These are phyloP conservation scores for Epistrophe grossulariae DNA, from an alignment of 2,888 invertebrate genomes.

Conservation along the genomic window DNA sequence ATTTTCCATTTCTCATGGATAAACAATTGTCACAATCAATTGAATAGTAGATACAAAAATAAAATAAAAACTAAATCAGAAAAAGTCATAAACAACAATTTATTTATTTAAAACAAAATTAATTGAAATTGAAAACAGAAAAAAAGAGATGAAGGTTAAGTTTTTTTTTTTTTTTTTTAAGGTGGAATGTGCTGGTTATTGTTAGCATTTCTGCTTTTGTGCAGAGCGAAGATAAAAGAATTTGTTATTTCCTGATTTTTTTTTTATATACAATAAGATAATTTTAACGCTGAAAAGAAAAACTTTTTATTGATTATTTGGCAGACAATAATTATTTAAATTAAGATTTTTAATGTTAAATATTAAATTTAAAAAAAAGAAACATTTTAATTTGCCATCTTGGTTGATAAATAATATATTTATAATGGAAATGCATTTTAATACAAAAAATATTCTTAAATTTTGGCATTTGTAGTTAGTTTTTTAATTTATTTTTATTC, in stretches of 20 bases:
- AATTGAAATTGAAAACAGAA: not conserved
- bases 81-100: not conserved
- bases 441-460: too few relatives aligned
- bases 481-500: too few relatives aligned
- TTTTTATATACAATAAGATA: too few relatives aligned
- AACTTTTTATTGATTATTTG: too few relatives aligned
- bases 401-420: too few relatives aligned
- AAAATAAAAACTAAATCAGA: slow-evolving; percentile 19
- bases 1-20: slow-evolving; percentile 31
- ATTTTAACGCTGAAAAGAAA: too few relatives aligned
- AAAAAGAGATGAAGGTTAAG: not conserved
- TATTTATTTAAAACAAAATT: not conserved
- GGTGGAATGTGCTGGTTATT: slow-evolving; percentile 6
- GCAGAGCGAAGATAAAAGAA: not conserved
- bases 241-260: not conserved
- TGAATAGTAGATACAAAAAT: not conserved
- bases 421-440: too few relatives aligned
- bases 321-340: too few relatives aligned
- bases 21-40: slow-evolving; percentile 37
- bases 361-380: too few relatives aligned
- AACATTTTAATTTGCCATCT: too few relatives aligned
- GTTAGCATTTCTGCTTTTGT: not conserved
- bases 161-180: not conserved
- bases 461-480: too few relatives aligned
- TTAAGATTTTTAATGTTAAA: too few relatives aligned